Conservation (phyloP, 2,797 vertebrate genomes). For the Loriculus beryllinus region DNA sequence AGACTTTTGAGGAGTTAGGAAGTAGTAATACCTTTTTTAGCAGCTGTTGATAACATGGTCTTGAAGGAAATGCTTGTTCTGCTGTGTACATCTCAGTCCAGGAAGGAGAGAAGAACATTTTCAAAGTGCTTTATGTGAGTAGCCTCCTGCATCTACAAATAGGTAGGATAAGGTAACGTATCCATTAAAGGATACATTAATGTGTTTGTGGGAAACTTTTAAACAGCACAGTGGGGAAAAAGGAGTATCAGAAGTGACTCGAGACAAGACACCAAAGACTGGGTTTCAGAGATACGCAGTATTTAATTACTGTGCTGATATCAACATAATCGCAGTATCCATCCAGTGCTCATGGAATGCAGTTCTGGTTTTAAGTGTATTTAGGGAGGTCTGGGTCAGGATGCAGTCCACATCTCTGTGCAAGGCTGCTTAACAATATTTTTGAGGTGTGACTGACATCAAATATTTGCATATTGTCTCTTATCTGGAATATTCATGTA, state of each 20-base stretch:
- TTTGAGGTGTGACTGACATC: background rate
- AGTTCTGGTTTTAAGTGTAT: background rate
- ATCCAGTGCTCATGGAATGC: background rate
- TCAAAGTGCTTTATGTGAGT: background rate
- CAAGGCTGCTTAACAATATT: background rate
- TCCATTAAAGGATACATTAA: background rate
- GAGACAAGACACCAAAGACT: slow-evolving; percentile 32
- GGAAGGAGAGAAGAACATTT: background rate
- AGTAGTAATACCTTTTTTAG: background rate
- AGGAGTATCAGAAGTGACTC: slow-evolving; percentile 8
- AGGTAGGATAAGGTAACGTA: slow-evolving; percentile 3
- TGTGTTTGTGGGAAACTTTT: background rate
- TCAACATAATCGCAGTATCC: slow-evolving; percentile 9
- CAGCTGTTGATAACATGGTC: background rate
- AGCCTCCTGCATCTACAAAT: background rate
- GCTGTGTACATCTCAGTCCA: background rate
- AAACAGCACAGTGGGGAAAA: background rate
- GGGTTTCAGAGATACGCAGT: slow-evolving; percentile 49
- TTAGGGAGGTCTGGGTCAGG: background rate
- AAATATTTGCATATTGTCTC: background rate
- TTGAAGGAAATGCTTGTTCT: background rate
- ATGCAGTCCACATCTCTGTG: background rate
- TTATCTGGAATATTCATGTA: background rate
- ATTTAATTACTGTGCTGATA: slow-evolving; percentile 53
- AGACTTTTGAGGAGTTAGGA: background rate